Conservation (phyloP, 2,113 vertebrate genomes). For the Rissa tridactyla region DNA sequence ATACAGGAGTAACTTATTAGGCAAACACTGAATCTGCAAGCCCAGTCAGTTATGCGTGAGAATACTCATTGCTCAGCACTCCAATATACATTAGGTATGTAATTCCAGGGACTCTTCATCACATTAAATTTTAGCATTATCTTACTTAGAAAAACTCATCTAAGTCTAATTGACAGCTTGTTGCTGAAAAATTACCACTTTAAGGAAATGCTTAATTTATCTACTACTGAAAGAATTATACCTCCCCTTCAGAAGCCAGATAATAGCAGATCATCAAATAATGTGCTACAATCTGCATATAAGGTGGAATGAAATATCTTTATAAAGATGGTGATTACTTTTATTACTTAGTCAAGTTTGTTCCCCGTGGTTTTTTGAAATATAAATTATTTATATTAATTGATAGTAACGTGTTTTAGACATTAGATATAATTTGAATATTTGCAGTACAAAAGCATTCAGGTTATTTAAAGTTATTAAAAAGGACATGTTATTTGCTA, state of each 20-base stretch:
- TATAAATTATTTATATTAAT: background rate
- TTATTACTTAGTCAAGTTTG: background rate
- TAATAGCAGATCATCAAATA: background rate
- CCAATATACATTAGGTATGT: background rate
- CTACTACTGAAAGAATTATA: background rate
- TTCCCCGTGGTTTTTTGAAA: background rate
- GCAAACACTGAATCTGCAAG: background rate
- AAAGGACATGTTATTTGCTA: background rate
- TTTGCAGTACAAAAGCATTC: background rate
- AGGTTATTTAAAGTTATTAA: background rate
- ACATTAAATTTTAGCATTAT: background rate
- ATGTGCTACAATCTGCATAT: background rate
- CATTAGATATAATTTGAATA: background rate
- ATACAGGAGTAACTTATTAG: background rate
- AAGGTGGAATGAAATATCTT: background rate
- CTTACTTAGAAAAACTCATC: background rate
- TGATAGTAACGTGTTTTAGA: background rate
- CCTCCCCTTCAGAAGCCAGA: background rate
- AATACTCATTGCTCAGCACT: background rate
- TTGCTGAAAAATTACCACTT: constrained; percentile 22
- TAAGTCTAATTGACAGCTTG: background rate
- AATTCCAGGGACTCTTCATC: background rate
- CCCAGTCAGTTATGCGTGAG: background rate
- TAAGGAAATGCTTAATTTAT: background rate
- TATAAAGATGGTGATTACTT: background rate